Evolutionary conservation across 2,113 vertebrate species (phyloP).

Genomic region (Notechis scutatus): DNA sequence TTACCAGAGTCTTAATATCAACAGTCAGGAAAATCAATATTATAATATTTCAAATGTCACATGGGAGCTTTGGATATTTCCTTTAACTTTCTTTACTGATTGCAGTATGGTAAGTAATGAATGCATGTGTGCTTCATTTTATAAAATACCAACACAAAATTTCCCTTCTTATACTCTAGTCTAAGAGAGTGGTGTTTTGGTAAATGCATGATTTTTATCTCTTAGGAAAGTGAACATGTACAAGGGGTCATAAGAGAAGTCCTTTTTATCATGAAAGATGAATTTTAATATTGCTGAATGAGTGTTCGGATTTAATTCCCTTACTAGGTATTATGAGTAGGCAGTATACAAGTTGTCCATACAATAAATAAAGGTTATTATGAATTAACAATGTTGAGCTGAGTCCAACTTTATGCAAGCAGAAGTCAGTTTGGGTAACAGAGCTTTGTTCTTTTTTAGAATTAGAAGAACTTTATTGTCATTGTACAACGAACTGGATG

Average conservation of each 20-base stretch:
- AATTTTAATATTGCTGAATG: not conserved
- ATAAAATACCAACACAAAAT: not conserved
- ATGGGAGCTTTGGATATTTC: not conserved
- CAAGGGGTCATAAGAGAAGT: not conserved
- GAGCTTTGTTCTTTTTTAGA: not conserved
- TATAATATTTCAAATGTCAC: not conserved
- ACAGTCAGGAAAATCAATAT: not conserved
- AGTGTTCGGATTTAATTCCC: not conserved
- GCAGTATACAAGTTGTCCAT: not conserved
- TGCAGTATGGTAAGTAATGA: not conserved
- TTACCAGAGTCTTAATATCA: not conserved
- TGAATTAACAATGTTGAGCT: not conserved
- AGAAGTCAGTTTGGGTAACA: not conserved
- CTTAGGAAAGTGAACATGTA: not conserved
- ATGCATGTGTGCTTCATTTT: not conserved
- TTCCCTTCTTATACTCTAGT: not conserved
- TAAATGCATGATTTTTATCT: not conserved
- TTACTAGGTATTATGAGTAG: not conserved
- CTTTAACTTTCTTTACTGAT: not conserved
- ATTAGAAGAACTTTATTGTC: too few species aligned
- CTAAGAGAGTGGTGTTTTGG: not conserved
- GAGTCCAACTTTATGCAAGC: not conserved
- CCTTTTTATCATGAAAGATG: not conserved
- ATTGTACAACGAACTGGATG: too few species aligned
- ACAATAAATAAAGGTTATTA: not conserved